Base-by-base conservation (phyloP, 2,113 vertebrate species). In the Melanostigma gelatinosum region DNA sequence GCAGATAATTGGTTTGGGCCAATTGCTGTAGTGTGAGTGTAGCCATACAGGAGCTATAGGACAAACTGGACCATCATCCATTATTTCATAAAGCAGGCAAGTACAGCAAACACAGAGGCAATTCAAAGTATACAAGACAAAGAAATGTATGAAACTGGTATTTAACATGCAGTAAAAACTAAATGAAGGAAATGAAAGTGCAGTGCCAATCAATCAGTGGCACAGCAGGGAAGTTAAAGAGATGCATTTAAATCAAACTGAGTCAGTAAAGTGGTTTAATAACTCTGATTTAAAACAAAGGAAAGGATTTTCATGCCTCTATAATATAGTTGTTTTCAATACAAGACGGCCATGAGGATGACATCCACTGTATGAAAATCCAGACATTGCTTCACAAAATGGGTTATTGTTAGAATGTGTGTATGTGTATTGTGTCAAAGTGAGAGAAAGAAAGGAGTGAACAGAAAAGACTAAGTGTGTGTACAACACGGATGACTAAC, bases 401-500 rank as follows among this genome's bases (percentile, higher is more conserved):
- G 12, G 6, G 1, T 27, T 4, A 42, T 52, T 46, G 15, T 55
- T 2, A 10, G 3, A 0, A 58, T 60, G 18, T 6, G 27, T 72
- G 27, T 16, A 6, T 34, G 32, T 64, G 7, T 0, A 10, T 27
- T 63, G 40, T 20, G 7, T 46, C 18, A 38, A 67, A 75, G 22
- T 11, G 44, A 61, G 12, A 9, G 5, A 18, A 54, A 52, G 11
- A 69, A 67, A 32, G 4, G 2, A 57, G 18, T 34, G 32, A 64
- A 52, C 18, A 4, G 7, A 27, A 76, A 54, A 65, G 11, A 20
- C 9, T 44, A 50, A 40, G 18, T 8, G 63, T 42, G 50, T 50
- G 54, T 40, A 18, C 48, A 32, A 40, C 48, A 67, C 13, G 67
- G 5, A 86, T 88, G 85, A 85, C 74, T 91, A 48, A 72, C n/a